These are phyloP conservation scores for Actinemys pallida DNA, from an alignment of 2,113 vertebrate genomes.

Conservation along the genomic window DNA sequence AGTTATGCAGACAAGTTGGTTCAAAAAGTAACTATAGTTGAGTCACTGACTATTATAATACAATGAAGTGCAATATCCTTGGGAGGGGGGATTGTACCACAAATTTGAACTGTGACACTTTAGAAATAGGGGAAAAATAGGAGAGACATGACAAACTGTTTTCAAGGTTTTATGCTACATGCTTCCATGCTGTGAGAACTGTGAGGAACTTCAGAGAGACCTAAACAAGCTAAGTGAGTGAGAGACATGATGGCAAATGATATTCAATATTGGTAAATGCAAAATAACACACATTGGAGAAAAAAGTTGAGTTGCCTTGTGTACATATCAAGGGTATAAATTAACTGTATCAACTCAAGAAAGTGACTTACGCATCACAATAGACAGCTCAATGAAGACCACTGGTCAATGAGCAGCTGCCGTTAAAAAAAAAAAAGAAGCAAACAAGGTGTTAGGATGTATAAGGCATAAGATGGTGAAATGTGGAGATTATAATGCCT, in stretches of 20 bases:
- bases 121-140: not conserved
- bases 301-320: no score
- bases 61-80: not conserved
- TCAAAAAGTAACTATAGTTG: not conserved
- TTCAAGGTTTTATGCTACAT: not conserved
- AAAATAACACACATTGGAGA: not conserved
- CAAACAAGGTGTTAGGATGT: not conserved
- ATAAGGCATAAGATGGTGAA: not conserved
- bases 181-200: not conserved
- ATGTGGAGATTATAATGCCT: not conserved
- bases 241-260: not conserved
- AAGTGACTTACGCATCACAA: not conserved
- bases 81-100: not conserved
- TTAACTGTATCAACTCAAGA: not conserved
- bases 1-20: not conserved
- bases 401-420: not conserved
- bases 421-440: not conserved
- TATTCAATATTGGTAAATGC: not conserved
- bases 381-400: not conserved
- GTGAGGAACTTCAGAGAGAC: not conserved
- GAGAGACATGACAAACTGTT: not conserved
- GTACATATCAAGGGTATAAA: not conserved
- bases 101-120: not conserved
- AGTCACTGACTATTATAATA: not conserved
- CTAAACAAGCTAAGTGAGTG: not conserved